Conservation (phyloP, 2,797 vertebrate genomes). For the Microctenopoma lineatum region DNA sequence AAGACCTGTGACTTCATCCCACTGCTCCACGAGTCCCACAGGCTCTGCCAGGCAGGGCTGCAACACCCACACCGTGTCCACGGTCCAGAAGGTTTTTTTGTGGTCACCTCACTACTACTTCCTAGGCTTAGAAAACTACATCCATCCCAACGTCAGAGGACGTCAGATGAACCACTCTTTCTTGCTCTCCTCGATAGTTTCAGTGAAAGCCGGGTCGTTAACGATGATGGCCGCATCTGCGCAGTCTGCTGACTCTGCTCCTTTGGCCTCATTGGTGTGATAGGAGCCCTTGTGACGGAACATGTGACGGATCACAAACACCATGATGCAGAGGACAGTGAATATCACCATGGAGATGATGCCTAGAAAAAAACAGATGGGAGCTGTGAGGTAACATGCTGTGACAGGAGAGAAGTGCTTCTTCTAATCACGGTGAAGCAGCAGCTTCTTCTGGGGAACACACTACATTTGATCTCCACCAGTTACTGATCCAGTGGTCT, state of each 20-base stretch:
- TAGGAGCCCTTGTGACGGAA: constrained; percentile 99
- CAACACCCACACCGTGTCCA: constrained; percentile 19
- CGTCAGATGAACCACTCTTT: constrained; percentile 98
- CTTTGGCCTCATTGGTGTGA: constrained; percentile 98
- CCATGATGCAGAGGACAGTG: constrained; percentile 92
- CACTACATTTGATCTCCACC: no score
- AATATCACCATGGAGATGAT: constrained; percentile 95
- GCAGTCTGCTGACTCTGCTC: constrained; percentile 94
- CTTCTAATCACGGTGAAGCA: no score
- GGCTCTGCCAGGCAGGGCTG: constrained; percentile 45
- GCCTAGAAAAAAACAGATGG: constrained; percentile 73
- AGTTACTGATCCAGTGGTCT: no score
- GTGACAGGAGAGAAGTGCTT: no score
- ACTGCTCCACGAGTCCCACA: constrained; percentile 54
- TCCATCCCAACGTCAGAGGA: constrained; percentile 50
- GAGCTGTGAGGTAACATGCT: no score
- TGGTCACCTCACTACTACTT: constrained; percentile 46
- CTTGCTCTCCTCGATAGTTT: constrained; percentile 98
- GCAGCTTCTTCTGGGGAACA: no score
- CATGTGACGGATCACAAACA: constrained; percentile 95
- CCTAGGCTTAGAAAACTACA: constrained; percentile 48
- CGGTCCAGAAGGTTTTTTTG: constrained; percentile 32
- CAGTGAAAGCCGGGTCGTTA: constrained; percentile 97
- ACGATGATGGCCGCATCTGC: constrained; percentile 96
- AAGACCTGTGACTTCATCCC: constrained; percentile 24